Evolutionary conservation across 2,888 invertebrate species (phyloP), one percentile per base, ranked within the genome.

Genomic region (Argyresthia albistria): DNA sequence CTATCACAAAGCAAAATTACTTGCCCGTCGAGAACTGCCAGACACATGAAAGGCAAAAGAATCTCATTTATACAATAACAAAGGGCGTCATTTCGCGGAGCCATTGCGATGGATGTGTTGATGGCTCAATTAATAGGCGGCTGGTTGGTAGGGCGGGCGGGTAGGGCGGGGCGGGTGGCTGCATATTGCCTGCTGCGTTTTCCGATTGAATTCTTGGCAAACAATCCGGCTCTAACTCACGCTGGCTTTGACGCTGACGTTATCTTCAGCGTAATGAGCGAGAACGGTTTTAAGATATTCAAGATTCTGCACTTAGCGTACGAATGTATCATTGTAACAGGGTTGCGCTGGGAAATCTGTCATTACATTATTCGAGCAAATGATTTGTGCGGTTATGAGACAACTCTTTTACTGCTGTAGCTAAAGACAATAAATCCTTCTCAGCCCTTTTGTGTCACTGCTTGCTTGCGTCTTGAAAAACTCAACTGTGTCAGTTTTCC

Each of bases 171-270:
- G 61, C 55, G 60, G 25, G 25, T 6, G 60, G 60, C 47, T 14
- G 62, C 67, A 68, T 69, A 70, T 70, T 69, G 70, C 70, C 63
- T 61, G 59, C 35, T 35, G 43, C 50, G 14, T 43, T 7, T 48
- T 53, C n/a, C 64, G 66, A 76, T 77, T 80, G 75, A 78, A 75
- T 74, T 74, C 76, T 73, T 75, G 70, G 72, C 75, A 77, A 76
- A 77, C 60, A 64, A 61, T 60, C 57, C 62, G 46, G 35, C 56
- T 57, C 58, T 61, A 14, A 58, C 57, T 59, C 55, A 48, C 53
- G 52, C 56, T 54, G 25, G 25, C 15, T 35, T 47, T 52, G 53
- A 53, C 52, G 39, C 54, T 53, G 58, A 51, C 55, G 49, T 46
- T 43, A 7, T 37, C 25, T 25, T 25, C 25, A 25, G 25, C 25